Base-by-base conservation (phyloP, 2,113 vertebrate species). In the Mobula birostris region DNA sequence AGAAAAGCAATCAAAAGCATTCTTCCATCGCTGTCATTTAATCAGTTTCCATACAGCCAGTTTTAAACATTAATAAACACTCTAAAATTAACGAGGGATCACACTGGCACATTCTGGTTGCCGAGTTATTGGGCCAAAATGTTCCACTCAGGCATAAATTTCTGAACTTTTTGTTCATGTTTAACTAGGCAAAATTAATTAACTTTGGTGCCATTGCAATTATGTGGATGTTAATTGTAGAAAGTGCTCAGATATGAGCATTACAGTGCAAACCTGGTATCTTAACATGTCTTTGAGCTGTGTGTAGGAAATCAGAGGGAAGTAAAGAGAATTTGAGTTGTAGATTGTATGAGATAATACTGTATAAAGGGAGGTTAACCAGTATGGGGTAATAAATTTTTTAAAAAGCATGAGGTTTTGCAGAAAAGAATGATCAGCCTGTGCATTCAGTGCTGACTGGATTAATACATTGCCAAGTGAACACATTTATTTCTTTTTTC, bases 1-100 rank as follows among this genome's bases (percentile, higher is more conserved):
- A 63, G 63, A 66, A 66, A 90, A 90, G 29, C 61, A 90, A 32
- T 90, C 61, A 58, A 90, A 90, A 90, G n/a, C 32, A 66, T 90
- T 66, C 27, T 66, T 66, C 85, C 29, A 66, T 90, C 61, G 66
- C 15, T 90, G 58, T 63, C 61, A 66, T 29, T 68, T 66, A 90
- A 87, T 66, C 85, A 68, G 85, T 90, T 90, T 90, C 85, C 61
- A 68, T 19, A 15, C 61, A 68, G n/a, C 61, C 29, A 7, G 66
- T 66, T 66, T 90, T 68, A 90, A 15, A 90, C 63, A 7, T 61
- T 29, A 88, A 88, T 32, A 63, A 88, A 63, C 58, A 14, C 12
- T 7, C 15, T 15, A 88, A 90, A 66, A 36, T 19, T 85, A 85
- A 58, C 21, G 19, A 19, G 14, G 58, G 3, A 5, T 90, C 29